These are phyloP conservation scores for Monarcha castaneiventris DNA, from an alignment of 2,113 vertebrate species.

Conservation along the genomic window DNA sequence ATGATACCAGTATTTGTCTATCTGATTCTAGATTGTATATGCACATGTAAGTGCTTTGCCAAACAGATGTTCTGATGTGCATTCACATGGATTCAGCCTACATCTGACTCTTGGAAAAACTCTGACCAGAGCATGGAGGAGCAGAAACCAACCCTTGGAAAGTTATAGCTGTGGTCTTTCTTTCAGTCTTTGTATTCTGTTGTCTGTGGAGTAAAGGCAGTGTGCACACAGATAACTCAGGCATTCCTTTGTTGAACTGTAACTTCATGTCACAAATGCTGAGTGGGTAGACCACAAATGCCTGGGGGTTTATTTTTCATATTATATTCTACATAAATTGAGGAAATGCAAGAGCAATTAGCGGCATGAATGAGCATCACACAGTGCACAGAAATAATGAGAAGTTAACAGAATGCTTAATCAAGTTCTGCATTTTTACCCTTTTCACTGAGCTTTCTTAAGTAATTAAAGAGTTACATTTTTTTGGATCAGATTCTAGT, in stretches of 20 bases:
- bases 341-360: not conserved
- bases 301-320: not conserved
- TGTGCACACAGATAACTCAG: not conserved
- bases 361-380: not conserved
- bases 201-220: not conserved
- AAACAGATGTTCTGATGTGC: not conserved
- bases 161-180: not conserved
- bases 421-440: not conserved
- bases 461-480: not conserved
- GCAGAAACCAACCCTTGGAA: not conserved
- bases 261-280: not conserved
- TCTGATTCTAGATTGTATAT: not conserved
- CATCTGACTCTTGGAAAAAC: not conserved
- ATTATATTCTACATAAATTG: not conserved
- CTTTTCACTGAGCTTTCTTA: not conserved
- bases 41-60: not conserved
- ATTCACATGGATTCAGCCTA: not conserved
- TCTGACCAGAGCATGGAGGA: not conserved
- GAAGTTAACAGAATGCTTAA: not conserved
- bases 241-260: not conserved
- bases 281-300: not conserved
- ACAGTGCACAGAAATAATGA: not conserved
- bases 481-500: not conserved
- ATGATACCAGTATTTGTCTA: not conserved
- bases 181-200: not conserved